Percentiles rank a stretch among this genome's conserved stretches.
These are phyloP conservation scores for Caradrina clavipalpis DNA, from an alignment of 2,888 invertebrate genomes.

Conservation along the genomic window DNA sequence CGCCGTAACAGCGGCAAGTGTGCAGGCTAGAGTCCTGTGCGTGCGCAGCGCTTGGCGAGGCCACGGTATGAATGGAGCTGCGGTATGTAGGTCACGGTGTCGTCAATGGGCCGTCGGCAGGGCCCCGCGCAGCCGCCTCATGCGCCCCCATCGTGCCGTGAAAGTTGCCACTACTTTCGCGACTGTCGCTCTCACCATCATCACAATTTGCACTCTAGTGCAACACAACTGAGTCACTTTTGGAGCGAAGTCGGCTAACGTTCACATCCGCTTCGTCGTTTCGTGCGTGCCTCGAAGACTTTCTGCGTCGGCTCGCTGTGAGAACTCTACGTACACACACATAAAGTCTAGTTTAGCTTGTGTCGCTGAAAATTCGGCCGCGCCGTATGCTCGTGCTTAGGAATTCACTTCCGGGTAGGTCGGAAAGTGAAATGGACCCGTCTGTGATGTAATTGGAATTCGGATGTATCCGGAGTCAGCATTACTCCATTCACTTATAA, in stretches of 20 bases:
- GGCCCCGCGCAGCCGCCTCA: conserved; percentile 85
- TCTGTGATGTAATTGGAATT: conserved; percentile 91
- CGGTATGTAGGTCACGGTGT: conserved; percentile 90
- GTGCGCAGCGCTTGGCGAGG: conserved; percentile 78
- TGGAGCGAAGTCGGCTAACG: conserved; percentile 78
- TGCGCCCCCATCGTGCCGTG: conserved; percentile 88
- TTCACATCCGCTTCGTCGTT: conserved; percentile 89
- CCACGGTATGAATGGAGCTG: conserved; percentile 89
- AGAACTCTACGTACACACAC: conserved; percentile 71
- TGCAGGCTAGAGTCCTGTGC: conserved; percentile 83
- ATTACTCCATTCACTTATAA: conserved; percentile 90
- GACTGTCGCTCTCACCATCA: conserved; percentile 79
- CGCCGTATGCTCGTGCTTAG: conserved; percentile 90
- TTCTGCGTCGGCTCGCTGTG: conserved; percentile 70
- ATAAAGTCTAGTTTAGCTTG: conserved; percentile 77
- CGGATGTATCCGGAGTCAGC: conserved; percentile 90
- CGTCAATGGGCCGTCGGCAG: conserved; percentile 89
- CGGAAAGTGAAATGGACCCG: conserved; percentile 91
- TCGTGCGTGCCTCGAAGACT: conserved; percentile 84
- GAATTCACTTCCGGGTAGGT: conserved; percentile 91
- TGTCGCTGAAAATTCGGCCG: conserved; percentile 80
- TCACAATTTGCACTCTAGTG: conserved; percentile 84
- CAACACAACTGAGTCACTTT: conserved; percentile 85
- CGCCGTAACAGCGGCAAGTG: conserved; percentile 78
- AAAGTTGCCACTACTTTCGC: conserved; percentile 91